Base-by-base conservation (phyloP, 2,113 vertebrate species). In the Coturnix japonica region DNA sequence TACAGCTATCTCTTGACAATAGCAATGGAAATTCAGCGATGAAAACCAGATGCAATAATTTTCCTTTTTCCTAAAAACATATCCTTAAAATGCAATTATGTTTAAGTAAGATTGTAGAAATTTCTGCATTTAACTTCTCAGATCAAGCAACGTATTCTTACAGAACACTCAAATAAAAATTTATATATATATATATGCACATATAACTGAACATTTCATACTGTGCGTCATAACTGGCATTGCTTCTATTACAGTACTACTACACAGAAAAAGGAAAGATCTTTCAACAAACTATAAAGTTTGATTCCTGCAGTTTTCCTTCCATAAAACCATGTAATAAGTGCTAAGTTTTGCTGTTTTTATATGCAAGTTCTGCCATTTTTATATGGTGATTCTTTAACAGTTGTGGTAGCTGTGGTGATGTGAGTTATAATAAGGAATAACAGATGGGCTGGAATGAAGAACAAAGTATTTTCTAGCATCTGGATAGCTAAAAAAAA, bases 391-490 rank as follows among this genome's bases (percentile, higher is more conserved):
- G 61, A 85, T 87, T 78, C 81, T 89, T 95, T 87, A 95, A 90
- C 43, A 71, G 91, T 60, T 87, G 63, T 75, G 74, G 88, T 88
- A 94, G 94, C 87, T 84, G 59, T 35, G 37, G 81, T 95, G 89
- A 96, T 89, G 84, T 95, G 90, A 95, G 90, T 85, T 85, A 90
- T 20, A 90, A 67, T 72, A 85, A 87, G 70, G 75, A 95, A 61
- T 87, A 94, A 92, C 91, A 94, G 79, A 96, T 75, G 90, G 66
- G 46, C 47, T 89, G 81, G 87, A 96, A 81, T 21, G 75, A 77
- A 95, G 85, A 96, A 93, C 67, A 95, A 96, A 97, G 94, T 74
- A 56, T 65, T 90, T 90, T 73, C 80, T 79, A 89, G 75, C 83
- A 94, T 91, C 59, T 90, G 90, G 87, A 94, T 60, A 70, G 47